phyloP scores from a whole-genome alignment of 2,113 vertebrate genomes.

The Mohoua ochrocephala region DNA sequence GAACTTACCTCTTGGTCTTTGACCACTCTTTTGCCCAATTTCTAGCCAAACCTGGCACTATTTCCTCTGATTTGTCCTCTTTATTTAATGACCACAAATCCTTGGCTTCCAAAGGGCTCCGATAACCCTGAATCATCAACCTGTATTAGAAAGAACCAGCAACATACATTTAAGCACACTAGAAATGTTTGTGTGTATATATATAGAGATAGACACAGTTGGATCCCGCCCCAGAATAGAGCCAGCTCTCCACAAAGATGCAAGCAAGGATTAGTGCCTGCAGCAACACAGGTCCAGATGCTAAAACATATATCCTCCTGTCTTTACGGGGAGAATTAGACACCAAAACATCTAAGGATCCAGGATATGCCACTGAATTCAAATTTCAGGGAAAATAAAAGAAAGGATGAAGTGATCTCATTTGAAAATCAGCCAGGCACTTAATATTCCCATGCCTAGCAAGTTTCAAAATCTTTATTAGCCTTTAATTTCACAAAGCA shows the following conservation, averaged over 20 bases:
- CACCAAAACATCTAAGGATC: not conserved
- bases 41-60: slow-evolving; percentile 83
- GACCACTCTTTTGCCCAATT: slow-evolving; percentile 87
- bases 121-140: slow-evolving; percentile 85
- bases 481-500: slow-evolving; percentile 20
- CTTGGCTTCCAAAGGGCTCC: slow-evolving; percentile 82
- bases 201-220: rapidly evolving
- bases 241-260: not conserved
- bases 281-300: not conserved
- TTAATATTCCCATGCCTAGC: not conserved
- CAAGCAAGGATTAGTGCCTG: not conserved
- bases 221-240: not conserved
- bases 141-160: slow-evolving; percentile 58
- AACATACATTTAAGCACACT: not conserved
- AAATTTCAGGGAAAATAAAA: not conserved
- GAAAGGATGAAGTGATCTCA: not conserved
- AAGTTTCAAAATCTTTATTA: not conserved
- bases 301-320: not conserved
- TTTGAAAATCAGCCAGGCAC: not conserved
- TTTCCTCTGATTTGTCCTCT: slow-evolving; percentile 80
- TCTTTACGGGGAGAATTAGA: not conserved
- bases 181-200: rapidly evolving
- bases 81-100: slow-evolving; percentile 92
- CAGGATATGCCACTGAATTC: not conserved
- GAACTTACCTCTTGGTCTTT: slow-evolving; percentile 82